These are phyloP conservation scores for Regulus satrapa DNA, from an alignment of 2,113 vertebrate species.

Conservation along the genomic window DNA sequence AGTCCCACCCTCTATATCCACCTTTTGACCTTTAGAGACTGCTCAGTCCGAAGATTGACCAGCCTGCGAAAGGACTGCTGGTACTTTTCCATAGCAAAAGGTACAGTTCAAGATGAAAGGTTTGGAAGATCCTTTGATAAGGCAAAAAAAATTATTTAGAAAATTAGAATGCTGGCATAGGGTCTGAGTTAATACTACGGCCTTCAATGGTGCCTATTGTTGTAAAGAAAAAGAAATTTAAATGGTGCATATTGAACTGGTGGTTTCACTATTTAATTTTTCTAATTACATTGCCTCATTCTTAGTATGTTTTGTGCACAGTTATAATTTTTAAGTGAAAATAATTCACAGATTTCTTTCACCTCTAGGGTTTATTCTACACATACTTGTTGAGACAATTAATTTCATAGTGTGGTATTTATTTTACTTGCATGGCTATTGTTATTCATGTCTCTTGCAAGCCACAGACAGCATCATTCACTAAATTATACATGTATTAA, in stretches of 20 bases:
- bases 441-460: background rate
- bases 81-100: background rate
- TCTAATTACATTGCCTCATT: background rate
- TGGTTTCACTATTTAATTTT: background rate
- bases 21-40: background rate
- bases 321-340: background rate
- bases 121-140: background rate
- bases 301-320: background rate
- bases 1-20: background rate
- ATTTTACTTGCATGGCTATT: background rate
- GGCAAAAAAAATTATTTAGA: background rate
- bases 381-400: background rate
- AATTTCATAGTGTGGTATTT: background rate
- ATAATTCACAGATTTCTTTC: background rate
- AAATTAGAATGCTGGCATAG: background rate
- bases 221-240: background rate
- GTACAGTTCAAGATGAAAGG: background rate
- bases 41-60: background rate
- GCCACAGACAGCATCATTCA: background rate
- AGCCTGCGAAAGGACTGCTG: background rate
- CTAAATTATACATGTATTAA: background rate
- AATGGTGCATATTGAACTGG: background rate
- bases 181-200: background rate
- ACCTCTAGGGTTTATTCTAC: background rate
- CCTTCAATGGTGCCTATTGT: background rate